Conservation (phyloP, 2,113 vertebrate species). For the Saccopteryx leptura region DNA sequence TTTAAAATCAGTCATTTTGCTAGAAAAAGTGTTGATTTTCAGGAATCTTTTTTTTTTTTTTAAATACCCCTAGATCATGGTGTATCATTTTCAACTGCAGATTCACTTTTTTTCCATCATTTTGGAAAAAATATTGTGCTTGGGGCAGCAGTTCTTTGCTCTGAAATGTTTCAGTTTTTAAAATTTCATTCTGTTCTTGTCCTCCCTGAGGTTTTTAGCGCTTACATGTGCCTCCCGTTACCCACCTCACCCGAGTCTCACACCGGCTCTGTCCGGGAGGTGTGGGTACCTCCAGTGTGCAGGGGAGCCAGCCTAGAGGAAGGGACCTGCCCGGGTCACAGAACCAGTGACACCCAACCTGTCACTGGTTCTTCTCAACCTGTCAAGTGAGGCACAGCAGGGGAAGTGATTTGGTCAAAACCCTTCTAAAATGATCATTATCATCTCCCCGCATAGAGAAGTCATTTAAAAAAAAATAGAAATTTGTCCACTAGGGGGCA, state of each 20-base stretch:
- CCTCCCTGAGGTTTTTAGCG: background rate
- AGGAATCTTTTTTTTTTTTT: background rate
- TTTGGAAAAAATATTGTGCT: background rate
- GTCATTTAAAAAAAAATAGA: background rate
- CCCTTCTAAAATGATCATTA: background rate
- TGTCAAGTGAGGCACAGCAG: background rate
- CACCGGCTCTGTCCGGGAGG: background rate
- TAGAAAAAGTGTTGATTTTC: background rate
- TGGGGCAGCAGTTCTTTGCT: background rate
- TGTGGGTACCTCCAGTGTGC: too few relatives aligned
- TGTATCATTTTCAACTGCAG: background rate
- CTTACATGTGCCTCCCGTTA: accelerated
- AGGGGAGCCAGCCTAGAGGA: background rate
- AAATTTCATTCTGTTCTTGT: background rate
- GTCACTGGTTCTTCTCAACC: background rate
- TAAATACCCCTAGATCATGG: background rate
- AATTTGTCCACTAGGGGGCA: constrained; percentile 18
- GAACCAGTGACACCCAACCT: background rate
- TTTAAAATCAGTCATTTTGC: background rate
- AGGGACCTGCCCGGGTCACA: too few relatives aligned
- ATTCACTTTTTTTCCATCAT: background rate
- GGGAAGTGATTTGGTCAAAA: background rate
- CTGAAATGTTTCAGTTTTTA: background rate
- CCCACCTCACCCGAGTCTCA: accelerated
- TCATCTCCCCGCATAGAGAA: background rate